Base-by-base conservation (phyloP, 2,797 vertebrate genomes). In the Labeo calbasu region DNA sequence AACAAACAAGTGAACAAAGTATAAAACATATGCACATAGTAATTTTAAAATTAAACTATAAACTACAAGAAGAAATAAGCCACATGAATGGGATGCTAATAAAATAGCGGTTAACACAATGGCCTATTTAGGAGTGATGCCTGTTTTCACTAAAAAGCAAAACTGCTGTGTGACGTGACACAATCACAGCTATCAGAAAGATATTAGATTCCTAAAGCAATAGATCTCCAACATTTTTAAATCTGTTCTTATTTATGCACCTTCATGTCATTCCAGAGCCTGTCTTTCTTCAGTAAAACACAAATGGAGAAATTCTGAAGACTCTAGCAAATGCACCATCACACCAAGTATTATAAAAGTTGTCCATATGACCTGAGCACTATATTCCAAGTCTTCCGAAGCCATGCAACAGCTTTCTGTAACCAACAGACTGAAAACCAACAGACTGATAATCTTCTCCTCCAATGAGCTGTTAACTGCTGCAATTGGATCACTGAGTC, bases 1-100 rank as follows among this genome's bases (percentile, higher is more conserved):
- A 84, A 83, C 68, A 77, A 77, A 32, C 57, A 79, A 55, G 53
- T 69, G 61, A 68, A 77, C 9, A 51, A 9, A 53, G 28, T 78
- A 61, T 50, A 48, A 36, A 50, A 63, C 59, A 70, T n/a, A 79
- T 13, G 68, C 17, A 46, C 32, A 53, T 8, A 14, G 65, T 51
- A 9, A 43, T 75, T 28, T 32, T 14, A 13, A 79, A 25, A 68
- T 50, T 48, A 66, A 63, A 21, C 43, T 11, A 55, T 61, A 43
- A 46, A 66, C 5, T 68, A 15, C 36, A 75, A 36, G 28, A 75
- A 77, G 6, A 84, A 79, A 75, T 19, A 59, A 79, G 2, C 10
- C 9, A 83, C 14, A 43, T 11, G 57, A 83, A 76, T 68, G 25
- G 48, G n/a, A 15, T 9, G 25, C 14, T 53, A 68, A 66, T 70